Base-by-base conservation (phyloP, 2,888 invertebrate genomes). In the Embidobia sp. region DNA sequence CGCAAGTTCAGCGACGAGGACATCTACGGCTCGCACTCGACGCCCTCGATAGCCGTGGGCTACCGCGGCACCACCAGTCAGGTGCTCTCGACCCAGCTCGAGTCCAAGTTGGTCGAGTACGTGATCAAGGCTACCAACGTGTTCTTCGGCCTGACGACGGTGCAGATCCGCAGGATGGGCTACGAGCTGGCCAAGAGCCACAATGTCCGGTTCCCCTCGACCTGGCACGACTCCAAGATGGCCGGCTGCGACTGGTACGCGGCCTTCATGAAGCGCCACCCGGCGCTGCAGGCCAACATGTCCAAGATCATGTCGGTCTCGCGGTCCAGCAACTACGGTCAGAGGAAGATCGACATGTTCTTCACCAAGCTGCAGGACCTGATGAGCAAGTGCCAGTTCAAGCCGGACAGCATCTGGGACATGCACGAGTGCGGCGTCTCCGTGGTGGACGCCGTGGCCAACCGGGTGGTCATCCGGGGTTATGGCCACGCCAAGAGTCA, bases 1-100 rank as follows among this genome's bases (percentile, higher is more conserved):
- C 46, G 53, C 18, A 55, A 33, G 49, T 55, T 72, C 33, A 63
- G 55, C 40, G 55, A 63, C 26, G 72, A 63, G 4, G 72, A 72
- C 26, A 42, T 72, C 48, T 42, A 69, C 29, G 69, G 59, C n/a
- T 7, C 37, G 2, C 26, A 44, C 13, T 8, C 51, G 2, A 40
- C 40, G 10, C 53, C 70, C 15, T 53, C 53, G 1, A 46, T 37
- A 15, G 10, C 3, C 10, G 61, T 72, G 5, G 70, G 53, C 18
- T 53, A 69, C 35, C 19, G 16, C 3, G 10, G 27, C 15, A 1
- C 22, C 5, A 42, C 4, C 10, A 42, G 15, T 7, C 33, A 33
- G 18, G 6, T 64, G 0, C 31, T 72, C 1, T 8, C 63, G 10
- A 0, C 37, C 2, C 0, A 15, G 1, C n/a, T 55, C 18, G 70